Conservation (phyloP, 1,140 invertebrate species). For the Diorhabda sublineata region DNA sequence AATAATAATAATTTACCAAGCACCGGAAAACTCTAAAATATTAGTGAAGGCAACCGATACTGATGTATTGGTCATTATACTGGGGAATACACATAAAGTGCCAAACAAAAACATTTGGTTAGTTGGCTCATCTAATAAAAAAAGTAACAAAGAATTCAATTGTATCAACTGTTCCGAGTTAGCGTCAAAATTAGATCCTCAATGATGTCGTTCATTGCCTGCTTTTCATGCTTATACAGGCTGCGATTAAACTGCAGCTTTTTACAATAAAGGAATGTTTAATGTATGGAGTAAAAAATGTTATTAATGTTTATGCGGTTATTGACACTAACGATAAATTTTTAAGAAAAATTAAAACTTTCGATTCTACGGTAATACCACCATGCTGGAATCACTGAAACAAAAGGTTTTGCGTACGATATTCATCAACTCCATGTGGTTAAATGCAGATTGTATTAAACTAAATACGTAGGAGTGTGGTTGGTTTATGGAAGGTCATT, state of each 20-base stretch:
- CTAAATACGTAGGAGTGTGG: no score
- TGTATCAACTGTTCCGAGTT: conserved; percentile 36
- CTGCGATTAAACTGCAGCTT: conserved; percentile 6
- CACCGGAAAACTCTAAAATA: conserved; percentile 25
- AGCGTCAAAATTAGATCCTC: background rate
- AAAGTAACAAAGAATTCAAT: conserved; percentile 17
- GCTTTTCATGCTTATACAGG: conserved; percentile 7
- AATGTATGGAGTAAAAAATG: no score
- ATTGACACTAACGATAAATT: no score
- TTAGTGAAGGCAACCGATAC: conserved; percentile 38
- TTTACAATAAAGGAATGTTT: background rate
- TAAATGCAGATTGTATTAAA: no score
- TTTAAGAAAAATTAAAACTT: no score
- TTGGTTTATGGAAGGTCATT: no score
- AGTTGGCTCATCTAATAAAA: conserved; percentile 30
- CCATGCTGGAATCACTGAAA: no score
- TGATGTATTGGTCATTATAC: conserved; percentile 40
- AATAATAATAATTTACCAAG: conserved; percentile 34
- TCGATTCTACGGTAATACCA: no score
- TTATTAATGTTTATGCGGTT: no score
- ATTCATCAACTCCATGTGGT: no score
- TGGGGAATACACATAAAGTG: conserved; percentile 42
- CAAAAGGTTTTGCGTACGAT: no score
- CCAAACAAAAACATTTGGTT: conserved; percentile 34
- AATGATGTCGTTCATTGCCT: background rate